Evolutionary conservation across 2,113 vertebrate genomes (phyloP).

Genomic region (Indri indri): DNA sequence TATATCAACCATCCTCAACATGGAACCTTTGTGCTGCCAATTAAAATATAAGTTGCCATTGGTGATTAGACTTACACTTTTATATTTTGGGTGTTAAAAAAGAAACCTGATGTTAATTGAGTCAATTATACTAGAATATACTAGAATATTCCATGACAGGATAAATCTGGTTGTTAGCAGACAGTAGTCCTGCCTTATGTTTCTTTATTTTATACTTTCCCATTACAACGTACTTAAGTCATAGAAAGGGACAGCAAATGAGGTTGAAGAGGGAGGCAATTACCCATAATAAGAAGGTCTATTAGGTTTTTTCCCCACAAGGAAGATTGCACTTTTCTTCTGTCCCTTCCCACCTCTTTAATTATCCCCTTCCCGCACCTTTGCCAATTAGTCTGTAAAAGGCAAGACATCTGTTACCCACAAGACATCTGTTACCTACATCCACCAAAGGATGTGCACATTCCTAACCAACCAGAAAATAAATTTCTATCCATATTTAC

Average conservation of each 20-base stretch:
- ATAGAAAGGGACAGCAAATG: constrained; percentile 54
- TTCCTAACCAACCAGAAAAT: constrained; percentile 67
- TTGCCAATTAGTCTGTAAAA: constrained; percentile 72
- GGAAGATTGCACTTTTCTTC: constrained; percentile 63
- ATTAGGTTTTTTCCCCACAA: constrained; percentile 60
- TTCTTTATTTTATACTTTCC: constrained; percentile 38
- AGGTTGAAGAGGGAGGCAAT: constrained; percentile 61
- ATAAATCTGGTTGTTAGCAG: constrained; percentile 31
- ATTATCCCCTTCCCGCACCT: constrained; percentile 52
- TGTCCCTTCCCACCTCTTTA: constrained; percentile 57
- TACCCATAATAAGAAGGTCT: constrained; percentile 48
- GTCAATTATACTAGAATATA: constrained; percentile 42
- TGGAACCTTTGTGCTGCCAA: constrained; percentile 8
- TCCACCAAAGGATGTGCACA: constrained; percentile 58
- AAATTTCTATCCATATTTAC: constrained; percentile 54
- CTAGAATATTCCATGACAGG: constrained; percentile 28
- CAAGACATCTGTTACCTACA: constrained; percentile 70
- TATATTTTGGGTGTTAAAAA: constrained; percentile 15
- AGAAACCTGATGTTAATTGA: constrained; percentile 1
- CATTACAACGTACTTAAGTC: constrained; percentile 35
- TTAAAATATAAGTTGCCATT: constrained; percentile 40
- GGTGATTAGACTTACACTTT: constrained; percentile 26
- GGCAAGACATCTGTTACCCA: constrained; percentile 73
- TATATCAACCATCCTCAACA: constrained; percentile 23
- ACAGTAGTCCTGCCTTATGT: neutral